phyloP scores from a whole-genome alignment of 2,888 invertebrate genomes.

The Pristionchus exspectatus region DNA sequence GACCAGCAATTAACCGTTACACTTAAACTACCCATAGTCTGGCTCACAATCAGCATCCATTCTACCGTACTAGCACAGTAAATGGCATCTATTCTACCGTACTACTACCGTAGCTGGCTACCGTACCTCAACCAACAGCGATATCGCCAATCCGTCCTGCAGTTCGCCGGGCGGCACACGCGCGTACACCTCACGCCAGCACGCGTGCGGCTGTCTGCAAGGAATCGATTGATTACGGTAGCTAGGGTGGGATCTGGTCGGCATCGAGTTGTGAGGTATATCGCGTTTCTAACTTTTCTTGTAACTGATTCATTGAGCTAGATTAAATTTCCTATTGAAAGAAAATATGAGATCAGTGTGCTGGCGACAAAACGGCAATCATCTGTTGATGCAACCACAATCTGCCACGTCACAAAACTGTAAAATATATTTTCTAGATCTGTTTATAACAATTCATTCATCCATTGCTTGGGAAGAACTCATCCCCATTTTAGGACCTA shows the following conservation, averaged over 20 bases:
- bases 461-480: no score
- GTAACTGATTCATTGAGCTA: no score
- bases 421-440: neutral
- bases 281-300: no score
- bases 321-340: no score
- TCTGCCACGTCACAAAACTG: neutral
- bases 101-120: constrained; percentile 55
- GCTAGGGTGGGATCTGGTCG: no score
- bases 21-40: no score
- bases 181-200: constrained; percentile 53
- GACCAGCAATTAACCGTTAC: no score
- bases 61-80: constrained; percentile 3
- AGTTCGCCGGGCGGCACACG: constrained; percentile 55
- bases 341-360: no score
- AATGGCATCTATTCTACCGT: neutral
- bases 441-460: neutral
- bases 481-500: no score
- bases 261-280: no score
- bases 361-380: no score
- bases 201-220: constrained; percentile 47
- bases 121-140: constrained; percentile 70
- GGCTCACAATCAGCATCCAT: no score
- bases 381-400: neutral
- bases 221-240: neutral
- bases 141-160: constrained; percentile 63